These are phyloP conservation scores for Diarsia dahlii DNA, from an alignment of 2,888 invertebrate genomes.

Conservation along the genomic window DNA sequence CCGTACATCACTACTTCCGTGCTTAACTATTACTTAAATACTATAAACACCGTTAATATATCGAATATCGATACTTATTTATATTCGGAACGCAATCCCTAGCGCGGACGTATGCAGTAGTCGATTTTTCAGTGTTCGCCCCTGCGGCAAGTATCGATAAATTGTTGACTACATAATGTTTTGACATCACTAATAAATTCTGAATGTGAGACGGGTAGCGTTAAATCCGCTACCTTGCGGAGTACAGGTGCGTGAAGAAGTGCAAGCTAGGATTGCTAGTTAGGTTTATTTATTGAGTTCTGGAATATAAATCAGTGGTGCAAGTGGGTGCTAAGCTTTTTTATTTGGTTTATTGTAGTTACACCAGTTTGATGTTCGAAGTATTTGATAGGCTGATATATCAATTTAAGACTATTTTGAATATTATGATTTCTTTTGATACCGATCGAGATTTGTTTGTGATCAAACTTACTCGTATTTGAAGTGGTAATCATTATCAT, in stretches of 20 bases:
- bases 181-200: constrained; percentile 75
- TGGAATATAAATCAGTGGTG: constrained; percentile 5
- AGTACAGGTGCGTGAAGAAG: constrained; percentile 56
- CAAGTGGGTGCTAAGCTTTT: background rate
- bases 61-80: constrained; percentile 60
- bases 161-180: constrained; percentile 72
- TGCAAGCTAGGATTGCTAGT: constrained; percentile 17
- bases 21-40: constrained; percentile 58
- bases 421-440: no score
- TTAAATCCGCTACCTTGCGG: constrained; percentile 64
- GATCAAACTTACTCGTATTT: no score
- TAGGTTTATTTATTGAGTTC: constrained; percentile 18
- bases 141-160: constrained; percentile 70
- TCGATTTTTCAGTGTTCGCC: constrained; percentile 74
- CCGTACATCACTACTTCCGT: constrained; percentile 56
- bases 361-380: background rate
- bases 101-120: constrained; percentile 63
- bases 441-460: no score
- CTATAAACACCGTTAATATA: constrained; percentile 63
- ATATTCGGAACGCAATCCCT: constrained; percentile 66
- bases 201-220: constrained; percentile 66
- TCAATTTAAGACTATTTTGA: no score
- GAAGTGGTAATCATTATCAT: no score
- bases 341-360: background rate
- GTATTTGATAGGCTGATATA: no score